These are phyloP conservation scores for Babylonia areolata DNA, from an alignment of 1,140 invertebrate genomes.

Conservation along the genomic window DNA sequence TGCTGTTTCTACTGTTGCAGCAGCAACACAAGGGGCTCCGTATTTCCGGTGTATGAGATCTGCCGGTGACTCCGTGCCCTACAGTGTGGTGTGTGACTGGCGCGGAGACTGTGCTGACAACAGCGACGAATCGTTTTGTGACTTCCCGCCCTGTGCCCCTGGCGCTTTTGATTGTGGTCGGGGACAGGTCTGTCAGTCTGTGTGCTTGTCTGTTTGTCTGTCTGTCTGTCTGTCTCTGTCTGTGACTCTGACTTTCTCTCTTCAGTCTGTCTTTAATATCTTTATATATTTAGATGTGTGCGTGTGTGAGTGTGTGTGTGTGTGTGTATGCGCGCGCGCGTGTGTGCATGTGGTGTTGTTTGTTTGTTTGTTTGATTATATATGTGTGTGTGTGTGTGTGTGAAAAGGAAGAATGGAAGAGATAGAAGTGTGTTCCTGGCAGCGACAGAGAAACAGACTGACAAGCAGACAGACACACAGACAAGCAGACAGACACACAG, in stretches of 20 bases:
- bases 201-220: constrained; percentile 3
- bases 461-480: not conserved
- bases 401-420: too few relatives aligned
- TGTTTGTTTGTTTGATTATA: too few relatives aligned
- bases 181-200: constrained; percentile 32
- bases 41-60: too few relatives aligned
- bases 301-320: not conserved
- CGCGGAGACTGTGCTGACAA: not conserved
- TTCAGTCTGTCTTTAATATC: not conserved
- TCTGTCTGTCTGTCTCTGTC: constrained; percentile 21
- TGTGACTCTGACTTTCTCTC: not conserved
- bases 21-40: too few relatives aligned
- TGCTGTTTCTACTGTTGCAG: too few relatives aligned
- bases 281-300: too few relatives aligned
- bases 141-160: not conserved
- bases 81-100: not conserved
- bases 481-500: not conserved
- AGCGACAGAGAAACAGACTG: not conserved
- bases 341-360: not conserved
- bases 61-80: too few relatives aligned
- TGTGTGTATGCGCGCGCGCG: not conserved
- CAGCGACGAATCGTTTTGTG: not conserved
- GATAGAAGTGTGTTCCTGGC: too few relatives aligned
- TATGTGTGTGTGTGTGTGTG: too few relatives aligned
- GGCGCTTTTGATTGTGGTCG: constrained; percentile 31